phyloP scores from a whole-genome alignment of 2,888 invertebrate genomes.

The Parnassius glacialis region DNA sequence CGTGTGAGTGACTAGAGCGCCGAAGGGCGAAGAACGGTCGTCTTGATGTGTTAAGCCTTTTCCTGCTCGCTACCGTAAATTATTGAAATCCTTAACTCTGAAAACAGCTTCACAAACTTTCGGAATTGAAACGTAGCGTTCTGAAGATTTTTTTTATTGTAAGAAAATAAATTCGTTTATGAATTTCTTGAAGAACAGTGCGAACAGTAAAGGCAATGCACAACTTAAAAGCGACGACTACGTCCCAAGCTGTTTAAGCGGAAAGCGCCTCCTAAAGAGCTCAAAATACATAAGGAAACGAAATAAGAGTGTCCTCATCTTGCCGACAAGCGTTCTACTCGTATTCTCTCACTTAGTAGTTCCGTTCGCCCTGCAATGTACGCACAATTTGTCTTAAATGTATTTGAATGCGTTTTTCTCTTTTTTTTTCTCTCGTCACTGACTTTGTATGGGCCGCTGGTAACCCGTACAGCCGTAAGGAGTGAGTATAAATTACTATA shows the following conservation, averaged over 20 bases:
- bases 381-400: constrained; percentile 81
- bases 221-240: constrained; percentile 55
- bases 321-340: constrained; percentile 78
- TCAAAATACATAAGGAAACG: constrained; percentile 74
- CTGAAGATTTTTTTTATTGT: constrained; percentile 1
- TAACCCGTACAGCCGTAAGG: constrained; percentile 84
- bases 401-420: constrained; percentile 82
- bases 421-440: constrained; percentile 82
- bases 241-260: constrained; percentile 69
- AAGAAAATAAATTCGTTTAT: constrained; percentile 50
- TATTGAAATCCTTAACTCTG: too few species aligned
- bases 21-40: constrained; percentile 47
- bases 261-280: constrained; percentile 72
- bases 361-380: constrained; percentile 82
- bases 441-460: constrained; percentile 86
- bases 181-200: constrained; percentile 43
- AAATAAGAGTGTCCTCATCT: constrained; percentile 69
- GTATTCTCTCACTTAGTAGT: constrained; percentile 81
- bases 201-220: constrained; percentile 71
- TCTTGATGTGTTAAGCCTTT: constrained; percentile 50
- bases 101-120: neutral
- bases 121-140: neutral
- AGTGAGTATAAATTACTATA: constrained; percentile 85
- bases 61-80: constrained; percentile 37
- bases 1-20: constrained; percentile 81